Base-by-base conservation (phyloP, 2,888 invertebrate genomes). In the Drosophila stalkeri region DNA sequence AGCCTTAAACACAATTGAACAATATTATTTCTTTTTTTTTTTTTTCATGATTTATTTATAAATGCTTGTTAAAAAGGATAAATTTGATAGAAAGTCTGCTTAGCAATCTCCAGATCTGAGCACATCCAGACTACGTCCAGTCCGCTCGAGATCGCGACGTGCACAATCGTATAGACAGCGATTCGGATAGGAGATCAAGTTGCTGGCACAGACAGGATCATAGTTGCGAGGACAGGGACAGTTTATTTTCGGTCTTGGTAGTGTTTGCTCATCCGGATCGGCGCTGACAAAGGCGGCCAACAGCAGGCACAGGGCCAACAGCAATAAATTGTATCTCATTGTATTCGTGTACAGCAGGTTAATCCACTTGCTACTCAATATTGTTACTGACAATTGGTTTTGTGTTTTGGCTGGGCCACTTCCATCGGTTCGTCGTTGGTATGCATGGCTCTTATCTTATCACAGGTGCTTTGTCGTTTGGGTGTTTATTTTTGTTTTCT, bases 221-320 rank as follows among this genome's bases (percentile, higher is more conserved):
- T 76, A 91, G 55, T 85, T 88, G 12, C 92, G 84, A 33, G 90
- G 88, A 57, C 92, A 92, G 3, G 91, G 86, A 14, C 92, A 92
- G 4, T 69, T 8, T 0, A 0, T 11, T 2, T 8, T 57, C 1
- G 43, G 20, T 1, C 9, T 0, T 0, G 18, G 33, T 8, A 11
- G 8, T 2, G 37, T 44, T 0, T n/a, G 31, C 9, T 51, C 54
- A 8, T 56, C 51, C 14, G 33, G 41, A 1, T 81, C 69, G n/a
- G 65, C 73, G 20, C 14, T 75, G 39, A 44, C 81, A 59, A 31
- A 82, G 37, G 56, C 77, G 0, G 54, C 74, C 69, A 91, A 20
- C 5, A 80, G 20, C 39, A 85, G 81, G 59, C 79, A 90, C 51
- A 84, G 41, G n/a, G 75, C 83, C 86, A 88, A 39, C 0, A 86